phyloP scores from a whole-genome alignment of 1,140 invertebrate species.

The Temnothorax nylanderi region DNA sequence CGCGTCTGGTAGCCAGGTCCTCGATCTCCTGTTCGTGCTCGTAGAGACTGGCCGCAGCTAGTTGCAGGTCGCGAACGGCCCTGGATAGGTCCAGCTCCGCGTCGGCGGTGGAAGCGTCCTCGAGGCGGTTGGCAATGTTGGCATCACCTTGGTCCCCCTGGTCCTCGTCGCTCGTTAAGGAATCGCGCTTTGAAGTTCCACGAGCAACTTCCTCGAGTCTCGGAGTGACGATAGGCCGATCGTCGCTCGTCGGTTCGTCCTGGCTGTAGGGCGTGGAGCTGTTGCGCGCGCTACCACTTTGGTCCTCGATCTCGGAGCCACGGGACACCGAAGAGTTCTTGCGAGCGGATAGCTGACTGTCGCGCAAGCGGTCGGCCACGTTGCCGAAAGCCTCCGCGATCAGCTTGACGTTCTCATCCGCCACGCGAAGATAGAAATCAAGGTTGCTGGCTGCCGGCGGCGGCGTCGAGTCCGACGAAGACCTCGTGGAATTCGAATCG shows the following conservation, averaged over 20 bases:
- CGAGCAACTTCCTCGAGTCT: neutral
- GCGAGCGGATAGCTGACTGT: constrained; percentile 36
- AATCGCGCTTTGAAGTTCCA: constrained; percentile 39
- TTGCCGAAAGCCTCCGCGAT: constrained; percentile 70
- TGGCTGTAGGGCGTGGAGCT: constrained; percentile 48
- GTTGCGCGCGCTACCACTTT: constrained; percentile 60
- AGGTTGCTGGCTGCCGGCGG: constrained; percentile 42
- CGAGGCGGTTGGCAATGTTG: too few species aligned
- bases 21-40: constrained; percentile 62
- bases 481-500: constrained; percentile 13
- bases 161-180: constrained; percentile 20
- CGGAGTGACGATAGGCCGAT: neutral
- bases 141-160: neutral
- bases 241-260: constrained; percentile 53
- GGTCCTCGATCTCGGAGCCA: constrained; percentile 61
- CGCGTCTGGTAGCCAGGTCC: constrained; percentile 5
- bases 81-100: constrained; percentile 64
- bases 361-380: constrained; percentile 61
- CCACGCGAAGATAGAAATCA: constrained; percentile 72
- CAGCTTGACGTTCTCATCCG: constrained; percentile 70
- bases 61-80: constrained; percentile 67
- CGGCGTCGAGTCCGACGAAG: constrained; percentile 7
- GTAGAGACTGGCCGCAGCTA: constrained; percentile 68
- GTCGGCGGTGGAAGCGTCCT: constrained; percentile 12
- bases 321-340: constrained; percentile 53